A percentile compares a stretch with the other conserved stretches of the same genome.
Evolutionary conservation across 2,113 vertebrate species (phyloP).

Genomic region (Rhinopomastus cyanomelas): DNA sequence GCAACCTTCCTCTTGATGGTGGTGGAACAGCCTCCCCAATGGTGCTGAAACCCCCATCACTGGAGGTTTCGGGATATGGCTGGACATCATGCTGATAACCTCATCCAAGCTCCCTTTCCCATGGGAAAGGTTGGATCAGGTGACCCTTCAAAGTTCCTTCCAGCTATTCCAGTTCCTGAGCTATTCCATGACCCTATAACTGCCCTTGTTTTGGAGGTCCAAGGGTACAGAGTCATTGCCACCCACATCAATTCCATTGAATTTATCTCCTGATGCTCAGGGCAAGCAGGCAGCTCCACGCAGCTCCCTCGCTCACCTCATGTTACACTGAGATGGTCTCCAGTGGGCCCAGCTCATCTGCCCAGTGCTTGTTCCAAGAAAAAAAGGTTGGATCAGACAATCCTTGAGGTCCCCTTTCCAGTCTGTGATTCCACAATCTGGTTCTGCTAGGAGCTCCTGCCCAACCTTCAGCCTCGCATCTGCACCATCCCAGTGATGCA

Average conservation of each 20-base stretch:
- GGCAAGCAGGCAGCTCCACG: neutral
- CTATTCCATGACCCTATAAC: neutral
- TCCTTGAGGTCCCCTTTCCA: neutral
- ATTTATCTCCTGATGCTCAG: neutral
- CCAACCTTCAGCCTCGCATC: neutral
- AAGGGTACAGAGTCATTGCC: neutral
- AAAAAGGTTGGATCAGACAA: neutral
- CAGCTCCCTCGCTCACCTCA: neutral
- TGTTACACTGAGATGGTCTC: neutral
- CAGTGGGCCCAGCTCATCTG: neutral
- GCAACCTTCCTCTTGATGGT: neutral
- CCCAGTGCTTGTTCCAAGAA: neutral
- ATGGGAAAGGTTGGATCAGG: neutral
- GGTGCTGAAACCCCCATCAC: fast-evolving
- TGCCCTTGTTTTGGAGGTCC: neutral
- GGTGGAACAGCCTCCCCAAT: neutral
- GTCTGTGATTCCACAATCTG: neutral
- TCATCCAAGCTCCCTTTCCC: neutral
- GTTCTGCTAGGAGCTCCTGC: neutral
- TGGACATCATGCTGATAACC: neutral
- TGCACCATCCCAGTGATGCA: fast-evolving
- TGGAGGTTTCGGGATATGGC: neutral
- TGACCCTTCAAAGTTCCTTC: neutral
- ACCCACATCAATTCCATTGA: fast-evolving
- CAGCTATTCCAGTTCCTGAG: too few relatives aligned